Evolutionary conservation across 2,888 invertebrate genomes (phyloP).

Genomic region (Ophraella communa): DNA sequence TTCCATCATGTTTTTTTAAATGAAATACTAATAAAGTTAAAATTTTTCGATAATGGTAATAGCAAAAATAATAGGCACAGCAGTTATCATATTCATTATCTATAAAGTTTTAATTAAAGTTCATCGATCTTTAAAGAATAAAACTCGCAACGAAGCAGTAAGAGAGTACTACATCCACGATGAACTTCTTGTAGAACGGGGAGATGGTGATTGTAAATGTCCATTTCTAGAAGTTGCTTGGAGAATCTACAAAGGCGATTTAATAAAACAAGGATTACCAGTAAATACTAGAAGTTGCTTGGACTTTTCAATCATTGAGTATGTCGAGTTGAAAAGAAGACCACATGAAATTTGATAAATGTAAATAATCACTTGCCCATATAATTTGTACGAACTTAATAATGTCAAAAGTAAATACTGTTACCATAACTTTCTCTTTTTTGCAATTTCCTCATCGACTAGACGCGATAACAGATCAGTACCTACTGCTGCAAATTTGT

Average conservation of each 20-base stretch:
- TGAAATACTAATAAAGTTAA: background rate
- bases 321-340: slow-evolving; percentile 1
- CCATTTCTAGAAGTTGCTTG: slow-evolving; percentile 9
- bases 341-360: slow-evolving; percentile 11
- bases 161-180: slow-evolving; percentile 21
- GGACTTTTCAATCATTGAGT: background rate
- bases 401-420: too few relatives aligned
- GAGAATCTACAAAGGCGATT: background rate
- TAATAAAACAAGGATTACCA: background rate
- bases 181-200: slow-evolving; percentile 12
- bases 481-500: background rate
- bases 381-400: too few relatives aligned
- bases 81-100: background rate
- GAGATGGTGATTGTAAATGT: slow-evolving; percentile 21
- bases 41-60: slow-evolving; percentile 7
- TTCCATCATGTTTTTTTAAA: background rate
- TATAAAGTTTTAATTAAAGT: slow-evolving; percentile 20
- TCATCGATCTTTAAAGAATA: slow-evolving; percentile 4
- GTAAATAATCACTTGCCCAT: too few relatives aligned
- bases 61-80: background rate
- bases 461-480: slow-evolving; percentile 2
- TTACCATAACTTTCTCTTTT: background rate
- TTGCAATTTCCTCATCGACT: background rate
- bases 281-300: slow-evolving; percentile 19
- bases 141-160: slow-evolving; percentile 18